Evolutionary conservation across 2,888 invertebrate genomes (phyloP).

Genomic region (Eilema caniola): DNA sequence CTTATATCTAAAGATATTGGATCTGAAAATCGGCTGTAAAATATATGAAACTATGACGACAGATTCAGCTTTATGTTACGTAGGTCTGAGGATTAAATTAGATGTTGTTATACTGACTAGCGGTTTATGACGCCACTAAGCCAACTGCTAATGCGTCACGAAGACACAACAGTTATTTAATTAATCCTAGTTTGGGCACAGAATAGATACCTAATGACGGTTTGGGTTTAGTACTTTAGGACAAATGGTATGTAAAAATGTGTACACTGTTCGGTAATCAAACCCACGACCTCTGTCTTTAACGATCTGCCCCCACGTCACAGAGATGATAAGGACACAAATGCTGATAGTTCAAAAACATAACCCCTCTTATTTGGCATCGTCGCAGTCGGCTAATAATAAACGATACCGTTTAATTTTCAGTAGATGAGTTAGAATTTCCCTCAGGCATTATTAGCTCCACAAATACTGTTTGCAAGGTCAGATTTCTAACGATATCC

Average conservation of each 20-base stretch:
- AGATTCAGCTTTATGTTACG: no score
- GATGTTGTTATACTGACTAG: background rate
- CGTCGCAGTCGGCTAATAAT: background rate
- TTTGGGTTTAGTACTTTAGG: no score
- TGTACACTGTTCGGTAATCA: no score
- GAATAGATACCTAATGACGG: no score
- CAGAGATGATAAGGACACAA: background rate
- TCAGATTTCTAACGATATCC: background rate
- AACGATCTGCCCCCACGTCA: no score
- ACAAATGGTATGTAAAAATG: no score
- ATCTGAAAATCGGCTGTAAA: background rate
- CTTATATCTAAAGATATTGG: background rate
- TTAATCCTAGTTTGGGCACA: no score
- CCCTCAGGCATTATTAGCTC: constrained; percentile 1
- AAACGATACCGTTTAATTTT: background rate
- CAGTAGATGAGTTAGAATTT: background rate
- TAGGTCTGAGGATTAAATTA: no score
- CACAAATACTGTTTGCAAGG: constrained; percentile 2
- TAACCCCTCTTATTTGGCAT: background rate
- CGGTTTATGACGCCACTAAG: background rate
- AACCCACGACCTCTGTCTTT: no score
- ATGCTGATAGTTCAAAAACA: background rate
- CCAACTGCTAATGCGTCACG: background rate
- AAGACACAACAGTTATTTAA: background rate
- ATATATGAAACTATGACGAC: background rate